phyloP scores from a whole-genome alignment of 2,113 vertebrate species.

The Vulpes lagopus region DNA sequence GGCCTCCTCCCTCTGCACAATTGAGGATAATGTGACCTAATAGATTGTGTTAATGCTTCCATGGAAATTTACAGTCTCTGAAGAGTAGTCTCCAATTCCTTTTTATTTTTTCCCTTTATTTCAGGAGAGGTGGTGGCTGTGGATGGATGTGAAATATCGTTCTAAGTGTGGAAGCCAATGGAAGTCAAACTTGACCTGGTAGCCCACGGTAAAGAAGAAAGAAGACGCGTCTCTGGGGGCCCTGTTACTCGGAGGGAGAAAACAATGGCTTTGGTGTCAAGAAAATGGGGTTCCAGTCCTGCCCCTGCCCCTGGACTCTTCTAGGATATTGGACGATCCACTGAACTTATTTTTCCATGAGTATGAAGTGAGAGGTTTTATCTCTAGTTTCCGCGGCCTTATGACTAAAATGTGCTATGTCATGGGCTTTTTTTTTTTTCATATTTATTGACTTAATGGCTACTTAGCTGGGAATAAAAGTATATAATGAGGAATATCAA shows the following conservation, averaged over 20 bases:
- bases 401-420: background rate
- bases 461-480: background rate
- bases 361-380: background rate
- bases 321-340: fast-evolving
- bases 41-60: conserved; percentile 65
- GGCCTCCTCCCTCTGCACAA: conserved; percentile 30
- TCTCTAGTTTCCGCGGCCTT: background rate
- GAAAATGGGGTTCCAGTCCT: background rate
- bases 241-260: fast-evolving
- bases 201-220: background rate
- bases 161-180: background rate
- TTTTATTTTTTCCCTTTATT: conserved; percentile 28
- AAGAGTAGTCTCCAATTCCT: background rate
- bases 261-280: fast-evolving
- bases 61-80: conserved; percentile 8
- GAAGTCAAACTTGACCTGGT: background rate
- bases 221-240: fast-evolving
- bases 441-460: background rate
- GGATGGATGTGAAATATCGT: background rate
- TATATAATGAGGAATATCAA: background rate
- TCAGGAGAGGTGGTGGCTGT: background rate
- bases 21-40: conserved; percentile 50
- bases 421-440: background rate
- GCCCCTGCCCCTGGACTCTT: background rate
- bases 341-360: fast-evolving